Evolutionary conservation across 2,888 invertebrate species (phyloP).

Genomic region (Nezara viridula): DNA sequence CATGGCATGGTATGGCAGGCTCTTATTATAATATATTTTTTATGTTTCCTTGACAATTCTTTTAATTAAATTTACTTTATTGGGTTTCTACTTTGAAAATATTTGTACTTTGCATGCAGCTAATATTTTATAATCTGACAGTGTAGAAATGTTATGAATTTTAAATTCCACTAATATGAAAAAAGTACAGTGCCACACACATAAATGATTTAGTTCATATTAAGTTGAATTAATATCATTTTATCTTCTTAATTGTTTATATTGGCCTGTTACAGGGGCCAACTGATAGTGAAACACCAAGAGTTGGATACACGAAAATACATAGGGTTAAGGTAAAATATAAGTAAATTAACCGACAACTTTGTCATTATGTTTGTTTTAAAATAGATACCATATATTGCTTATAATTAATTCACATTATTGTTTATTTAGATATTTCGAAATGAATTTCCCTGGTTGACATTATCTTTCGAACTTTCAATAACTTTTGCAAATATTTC

Average conservation of each 20-base stretch:
- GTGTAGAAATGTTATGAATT: background rate
- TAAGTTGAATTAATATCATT: conserved; percentile 12
- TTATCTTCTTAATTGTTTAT: conserved; percentile 41
- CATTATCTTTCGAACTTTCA: background rate
- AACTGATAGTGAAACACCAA: conserved; percentile 57
- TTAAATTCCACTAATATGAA: background rate
- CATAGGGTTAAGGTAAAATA: conserved; percentile 60
- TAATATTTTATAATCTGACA: background rate
- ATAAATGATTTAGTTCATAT: background rate
- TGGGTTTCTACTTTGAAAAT: background rate
- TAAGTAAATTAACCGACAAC: conserved; percentile 1
- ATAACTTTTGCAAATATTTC: background rate
- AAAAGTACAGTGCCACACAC: background rate
- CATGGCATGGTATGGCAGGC: background rate
- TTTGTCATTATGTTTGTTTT: conserved; percentile 6
- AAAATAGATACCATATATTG: background rate
- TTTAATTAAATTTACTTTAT: background rate
- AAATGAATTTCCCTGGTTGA: background rate
- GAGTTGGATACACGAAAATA: conserved; percentile 58
- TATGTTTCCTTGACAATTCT: background rate
- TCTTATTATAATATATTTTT: background rate
- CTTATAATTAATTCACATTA: background rate
- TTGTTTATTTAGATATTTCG: background rate
- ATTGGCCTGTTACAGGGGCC: conserved; percentile 53
- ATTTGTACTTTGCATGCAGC: background rate